Base-by-base conservation (phyloP, 2,113 vertebrate genomes). In the Psephotus haematonotus region DNA sequence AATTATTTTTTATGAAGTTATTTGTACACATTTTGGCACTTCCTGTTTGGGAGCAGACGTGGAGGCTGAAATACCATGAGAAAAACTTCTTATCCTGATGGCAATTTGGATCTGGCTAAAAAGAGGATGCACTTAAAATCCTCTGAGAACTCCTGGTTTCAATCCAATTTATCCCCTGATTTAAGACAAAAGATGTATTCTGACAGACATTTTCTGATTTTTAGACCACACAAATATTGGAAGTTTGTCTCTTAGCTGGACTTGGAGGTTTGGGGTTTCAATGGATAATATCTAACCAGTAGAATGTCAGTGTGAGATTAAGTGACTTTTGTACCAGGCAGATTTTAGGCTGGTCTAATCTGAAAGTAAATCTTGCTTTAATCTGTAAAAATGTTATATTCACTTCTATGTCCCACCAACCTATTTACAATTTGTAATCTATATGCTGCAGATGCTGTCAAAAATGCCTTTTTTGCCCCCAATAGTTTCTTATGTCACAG, bases 1-100 rank as follows among this genome's bases (percentile, higher is more conserved):
- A 92, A 93, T 95, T 91, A 92, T 82, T 94, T 95, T 96, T 91
- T 89, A 84, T 96, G 37, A 77, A 92, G 91, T 94, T 97, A 91
- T 96, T 96, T 96, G 94, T 96, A 96, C 91, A 96, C 91, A 94
- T 89, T 96, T 91, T 16, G 3, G 81, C 10, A 5, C 59, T 96
- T 96, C 94, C 94, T 96, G 95, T 92, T 96, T 94, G 91, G 88
- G 67, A 92, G 81, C 70, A 85, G 93, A 91, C 28, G 41, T 80
- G 88, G 89, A 1, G 43, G 93, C 83, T 77, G 91, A 96, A 95
- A 94, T 93, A 93, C 62, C 92, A 96, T 96, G 95, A 95, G 96
- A 97, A 97, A 96, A 95, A 93, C 41, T 92, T 92, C 86, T 93
- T 88, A 65, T 95, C 80, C 82, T 95, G 70, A 94, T 76, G 67